These are phyloP conservation scores for Myotis vivesi DNA, from an alignment of 2,797 vertebrate genomes.

Conservation along the genomic window DNA sequence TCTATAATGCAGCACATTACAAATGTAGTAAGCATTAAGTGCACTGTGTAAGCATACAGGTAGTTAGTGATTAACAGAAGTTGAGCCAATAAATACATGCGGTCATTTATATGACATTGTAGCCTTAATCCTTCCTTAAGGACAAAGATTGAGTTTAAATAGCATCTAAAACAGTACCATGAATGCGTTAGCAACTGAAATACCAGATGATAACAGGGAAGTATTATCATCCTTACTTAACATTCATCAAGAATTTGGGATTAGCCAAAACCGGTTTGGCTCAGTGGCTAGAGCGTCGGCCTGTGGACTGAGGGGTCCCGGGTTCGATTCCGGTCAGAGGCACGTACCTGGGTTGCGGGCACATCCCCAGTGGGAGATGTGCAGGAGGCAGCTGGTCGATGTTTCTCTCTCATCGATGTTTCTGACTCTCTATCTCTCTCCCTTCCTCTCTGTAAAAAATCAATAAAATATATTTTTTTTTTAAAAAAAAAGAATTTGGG, in stretches of 20 bases:
- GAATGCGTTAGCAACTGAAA: slow-evolving; percentile 9
- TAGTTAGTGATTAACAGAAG: background rate
- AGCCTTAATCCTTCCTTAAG: slow-evolving; percentile 3
- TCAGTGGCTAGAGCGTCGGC: too few species aligned
- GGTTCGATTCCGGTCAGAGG: too few species aligned
- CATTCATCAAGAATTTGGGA: slow-evolving; percentile 9
- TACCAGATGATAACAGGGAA: background rate
- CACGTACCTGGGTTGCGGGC: too few species aligned
- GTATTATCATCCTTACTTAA: background rate
- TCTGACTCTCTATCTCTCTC: too few species aligned
- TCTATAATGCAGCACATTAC: background rate
- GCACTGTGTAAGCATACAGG: background rate
- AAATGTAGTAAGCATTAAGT: background rate
- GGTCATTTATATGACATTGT: background rate
- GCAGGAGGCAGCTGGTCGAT: too few species aligned
- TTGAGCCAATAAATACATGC: background rate
- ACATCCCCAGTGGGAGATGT: too few species aligned
- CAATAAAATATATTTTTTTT: too few species aligned
- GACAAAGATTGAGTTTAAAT: background rate
- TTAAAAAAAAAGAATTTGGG: slow-evolving; percentile 15
- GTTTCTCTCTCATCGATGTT: too few species aligned
- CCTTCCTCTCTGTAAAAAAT: too few species aligned
- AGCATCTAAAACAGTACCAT: background rate
- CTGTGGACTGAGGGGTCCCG: too few species aligned
- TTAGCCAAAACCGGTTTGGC: too few species aligned